Evolutionary conservation across 2,888 invertebrate genomes (phyloP).

Genomic region (Bhutanitis thaidina): DNA sequence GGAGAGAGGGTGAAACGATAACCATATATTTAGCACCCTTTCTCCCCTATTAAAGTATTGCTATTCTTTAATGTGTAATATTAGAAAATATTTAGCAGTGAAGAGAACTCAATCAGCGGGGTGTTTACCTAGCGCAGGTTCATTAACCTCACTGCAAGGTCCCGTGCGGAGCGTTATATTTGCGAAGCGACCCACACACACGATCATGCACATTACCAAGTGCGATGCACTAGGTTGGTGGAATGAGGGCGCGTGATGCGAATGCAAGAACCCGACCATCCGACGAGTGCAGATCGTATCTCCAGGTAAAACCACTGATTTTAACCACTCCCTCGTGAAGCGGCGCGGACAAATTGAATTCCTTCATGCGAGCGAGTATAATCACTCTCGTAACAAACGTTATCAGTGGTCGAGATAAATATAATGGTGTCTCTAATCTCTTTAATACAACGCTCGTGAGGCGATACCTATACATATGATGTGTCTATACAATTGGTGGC

Average conservation of each 20-base stretch:
- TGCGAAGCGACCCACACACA: constrained; percentile 55
- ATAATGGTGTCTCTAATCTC: constrained; percentile 27
- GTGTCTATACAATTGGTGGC: neutral
- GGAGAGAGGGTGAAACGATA: no score
- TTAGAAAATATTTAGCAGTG: neutral
- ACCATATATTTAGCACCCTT: no score
- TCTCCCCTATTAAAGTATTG: no score
- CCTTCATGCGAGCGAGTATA: constrained; percentile 38
- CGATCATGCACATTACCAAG: constrained; percentile 61
- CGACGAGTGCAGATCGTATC: constrained; percentile 54
- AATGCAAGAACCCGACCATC: constrained; percentile 53
- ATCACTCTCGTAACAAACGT: constrained; percentile 47
- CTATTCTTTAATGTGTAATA: no score
- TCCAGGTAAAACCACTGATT: constrained; percentile 46
- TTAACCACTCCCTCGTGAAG: constrained; percentile 52
- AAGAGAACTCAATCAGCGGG: constrained; percentile 39
- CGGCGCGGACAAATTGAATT: constrained; percentile 61
- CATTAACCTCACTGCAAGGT: constrained; percentile 69
- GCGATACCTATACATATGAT: neutral
- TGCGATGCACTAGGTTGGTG: constrained; percentile 69
- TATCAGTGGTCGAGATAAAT: constrained; percentile 33
- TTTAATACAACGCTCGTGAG: constrained; percentile 7
- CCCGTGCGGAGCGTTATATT: constrained; percentile 48
- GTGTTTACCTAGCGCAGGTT: constrained; percentile 56
- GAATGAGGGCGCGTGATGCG: constrained; percentile 71